Percentiles rank a stretch among this genome's conserved stretches.
phyloP scores from a whole-genome alignment of 2,797 vertebrate species.

The Notolabrus celidotus region DNA sequence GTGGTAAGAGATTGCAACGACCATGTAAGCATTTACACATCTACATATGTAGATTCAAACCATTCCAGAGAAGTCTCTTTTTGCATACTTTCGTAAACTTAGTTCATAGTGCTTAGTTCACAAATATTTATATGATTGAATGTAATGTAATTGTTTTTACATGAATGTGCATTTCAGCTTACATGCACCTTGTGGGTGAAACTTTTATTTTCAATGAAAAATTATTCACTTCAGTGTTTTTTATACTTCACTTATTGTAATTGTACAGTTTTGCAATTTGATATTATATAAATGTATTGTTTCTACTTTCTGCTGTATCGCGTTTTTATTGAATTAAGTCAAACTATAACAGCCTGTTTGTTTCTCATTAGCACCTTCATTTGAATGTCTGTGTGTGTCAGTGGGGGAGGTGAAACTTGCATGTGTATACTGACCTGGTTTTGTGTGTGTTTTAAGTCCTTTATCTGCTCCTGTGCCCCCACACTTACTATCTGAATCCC shows the following conservation, averaged over 20 bases:
- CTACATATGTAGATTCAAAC: constrained; percentile 60
- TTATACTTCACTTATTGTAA: constrained; percentile 58
- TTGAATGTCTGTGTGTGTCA: constrained; percentile 13
- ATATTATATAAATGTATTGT: constrained; percentile 70
- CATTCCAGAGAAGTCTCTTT: constrained; percentile 66
- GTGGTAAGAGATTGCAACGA: constrained; percentile 61
- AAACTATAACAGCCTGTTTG: constrained; percentile 53
- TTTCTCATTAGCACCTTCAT: constrained; percentile 66
- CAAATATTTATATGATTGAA: constrained; percentile 68
- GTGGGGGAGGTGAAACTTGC: constrained; percentile 35
- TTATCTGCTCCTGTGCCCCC: constrained; percentile 63
- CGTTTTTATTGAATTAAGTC: constrained; percentile 43
- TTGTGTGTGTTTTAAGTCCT: constrained; percentile 67
- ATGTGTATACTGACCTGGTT: constrained; percentile 42
- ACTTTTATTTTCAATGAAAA: constrained; percentile 84
- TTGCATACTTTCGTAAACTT: constrained; percentile 47
- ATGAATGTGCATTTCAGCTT: constrained; percentile 67
- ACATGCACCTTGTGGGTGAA: constrained; percentile 84
- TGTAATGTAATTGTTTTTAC: constrained; percentile 73
- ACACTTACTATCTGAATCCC: constrained; percentile 57
- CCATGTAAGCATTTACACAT: constrained; percentile 72
- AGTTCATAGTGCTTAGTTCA: constrained; percentile 47
- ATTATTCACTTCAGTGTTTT: constrained; percentile 60
- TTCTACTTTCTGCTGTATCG: constrained; percentile 60
- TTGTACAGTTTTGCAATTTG: constrained; percentile 68